Evolutionary conservation across 2,888 invertebrate genomes (phyloP).

Genomic region (Fragum whitleyi): DNA sequence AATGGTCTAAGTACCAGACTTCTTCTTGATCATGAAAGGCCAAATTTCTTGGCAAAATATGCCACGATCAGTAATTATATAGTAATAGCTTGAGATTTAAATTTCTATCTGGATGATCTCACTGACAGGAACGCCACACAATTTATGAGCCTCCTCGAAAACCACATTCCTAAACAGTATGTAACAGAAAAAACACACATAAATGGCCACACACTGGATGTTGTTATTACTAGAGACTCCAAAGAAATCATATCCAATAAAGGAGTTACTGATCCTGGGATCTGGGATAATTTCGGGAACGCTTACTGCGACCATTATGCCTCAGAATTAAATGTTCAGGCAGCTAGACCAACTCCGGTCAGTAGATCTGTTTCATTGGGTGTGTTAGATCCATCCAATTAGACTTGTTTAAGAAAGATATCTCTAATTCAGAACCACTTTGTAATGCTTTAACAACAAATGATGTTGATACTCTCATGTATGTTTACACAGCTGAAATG

Average conservation of each 20-base stretch:
- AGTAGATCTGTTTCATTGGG: neutral
- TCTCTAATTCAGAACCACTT: neutral
- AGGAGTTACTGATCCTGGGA: neutral
- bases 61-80: neutral
- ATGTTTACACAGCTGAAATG: neutral
- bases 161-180: neutral
- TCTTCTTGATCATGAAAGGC: neutral
- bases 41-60: neutral
- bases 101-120: neutral
- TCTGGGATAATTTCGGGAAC: neutral
- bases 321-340: neutral
- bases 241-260: neutral
- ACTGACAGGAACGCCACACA: neutral
- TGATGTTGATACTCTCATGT: neutral
- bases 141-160: neutral
- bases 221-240: neutral
- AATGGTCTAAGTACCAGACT: neutral
- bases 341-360: neutral
- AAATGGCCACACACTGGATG: neutral
- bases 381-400: neutral
- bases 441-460: neutral
- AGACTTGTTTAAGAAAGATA: neutral
- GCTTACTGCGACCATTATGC: neutral
- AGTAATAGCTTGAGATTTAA: neutral
- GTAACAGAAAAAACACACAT: neutral